Base-by-base conservation (phyloP, 2,888 invertebrate genomes). In the Sarcophaga rosellei region DNA sequence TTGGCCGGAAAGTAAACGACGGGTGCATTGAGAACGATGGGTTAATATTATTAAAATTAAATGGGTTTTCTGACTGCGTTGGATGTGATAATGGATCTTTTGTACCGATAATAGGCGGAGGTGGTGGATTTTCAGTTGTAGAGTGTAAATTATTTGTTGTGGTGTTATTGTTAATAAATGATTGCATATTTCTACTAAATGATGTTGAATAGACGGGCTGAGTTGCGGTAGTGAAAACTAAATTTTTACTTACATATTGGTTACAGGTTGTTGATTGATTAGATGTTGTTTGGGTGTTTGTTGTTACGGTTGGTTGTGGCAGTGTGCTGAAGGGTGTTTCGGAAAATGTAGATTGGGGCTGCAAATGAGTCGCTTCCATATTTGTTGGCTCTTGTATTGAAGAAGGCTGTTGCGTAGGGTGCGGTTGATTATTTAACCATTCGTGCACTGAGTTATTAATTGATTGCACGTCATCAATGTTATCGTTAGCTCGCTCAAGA, bases 381-480 rank as follows among this genome's bases (percentile, higher is more conserved):
- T 59, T 59, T 59, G 17, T 59, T 59, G 59, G 17, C 11, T 65
- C 15, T 12, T 65, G 25, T 1, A 25, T 5, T 2, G 1, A 4
- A 15, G 25, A 15, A 15, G 12, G 12, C 44, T 61, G 73, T 62
- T 62, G 44, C 15, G 17, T 20, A 20, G 21, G 47, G 12, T 79
- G 44, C 20, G 57, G 21, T 70, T 79, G 79, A 17, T 72, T 21
- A 63, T 53, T 72, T 21, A 79, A 20, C 65, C 79, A 79, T 20
- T 53, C 47, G 53, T 21, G 23, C 35, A 80, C 65, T 3, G 72
- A 72, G 21, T 57, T 44, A 17, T 3, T 73, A 12, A 66, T 23
- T 20, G 72, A 73, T 12, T 44, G 12, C 0, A 21, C 10, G 1
- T 72, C 70, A 3, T 21, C 44, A 1, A n/a, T 57, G 0, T 66